phyloP scores from a whole-genome alignment of 2,113 vertebrate species.

The Nycticebus coucang region DNA sequence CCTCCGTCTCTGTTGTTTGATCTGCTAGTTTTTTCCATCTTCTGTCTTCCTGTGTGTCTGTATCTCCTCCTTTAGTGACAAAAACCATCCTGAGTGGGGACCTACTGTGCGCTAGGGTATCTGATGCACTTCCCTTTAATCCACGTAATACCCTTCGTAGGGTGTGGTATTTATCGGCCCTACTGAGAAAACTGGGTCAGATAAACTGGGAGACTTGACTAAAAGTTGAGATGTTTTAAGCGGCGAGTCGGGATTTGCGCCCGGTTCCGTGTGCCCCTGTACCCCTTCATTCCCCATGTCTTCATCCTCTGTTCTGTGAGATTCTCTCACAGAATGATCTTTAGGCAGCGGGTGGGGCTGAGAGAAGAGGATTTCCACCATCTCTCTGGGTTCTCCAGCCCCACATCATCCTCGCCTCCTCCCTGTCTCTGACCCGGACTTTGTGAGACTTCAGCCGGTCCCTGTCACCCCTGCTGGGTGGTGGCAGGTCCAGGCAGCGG shows the following conservation, averaged over 20 bases:
- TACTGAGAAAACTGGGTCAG: neutral
- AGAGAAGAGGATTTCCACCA: neutral
- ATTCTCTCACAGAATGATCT: neutral
- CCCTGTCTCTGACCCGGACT: neutral
- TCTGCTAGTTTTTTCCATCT: neutral
- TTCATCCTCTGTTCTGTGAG: neutral
- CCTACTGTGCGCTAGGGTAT: neutral
- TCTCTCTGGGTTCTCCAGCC: neutral
- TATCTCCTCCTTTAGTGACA: neutral
- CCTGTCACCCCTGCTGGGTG: rapidly evolving
- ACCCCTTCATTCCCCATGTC: neutral
- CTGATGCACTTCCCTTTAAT: rapidly evolving
- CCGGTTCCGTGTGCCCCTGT: rapidly evolving
- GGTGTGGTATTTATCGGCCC: neutral
- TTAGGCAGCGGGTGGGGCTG: neutral
- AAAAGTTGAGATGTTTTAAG: neutral
- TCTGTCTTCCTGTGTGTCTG: neutral
- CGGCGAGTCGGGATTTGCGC: neutral
- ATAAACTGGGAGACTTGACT: neutral
- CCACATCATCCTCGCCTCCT: neutral
- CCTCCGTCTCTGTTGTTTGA: neutral
- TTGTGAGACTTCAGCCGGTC: neutral
- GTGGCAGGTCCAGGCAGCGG: neutral
- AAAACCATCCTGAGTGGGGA: rapidly evolving
- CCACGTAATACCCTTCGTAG: rapidly evolving